phyloP scores from a whole-genome alignment of 2,888 invertebrate genomes.

The Julus scanicus region DNA sequence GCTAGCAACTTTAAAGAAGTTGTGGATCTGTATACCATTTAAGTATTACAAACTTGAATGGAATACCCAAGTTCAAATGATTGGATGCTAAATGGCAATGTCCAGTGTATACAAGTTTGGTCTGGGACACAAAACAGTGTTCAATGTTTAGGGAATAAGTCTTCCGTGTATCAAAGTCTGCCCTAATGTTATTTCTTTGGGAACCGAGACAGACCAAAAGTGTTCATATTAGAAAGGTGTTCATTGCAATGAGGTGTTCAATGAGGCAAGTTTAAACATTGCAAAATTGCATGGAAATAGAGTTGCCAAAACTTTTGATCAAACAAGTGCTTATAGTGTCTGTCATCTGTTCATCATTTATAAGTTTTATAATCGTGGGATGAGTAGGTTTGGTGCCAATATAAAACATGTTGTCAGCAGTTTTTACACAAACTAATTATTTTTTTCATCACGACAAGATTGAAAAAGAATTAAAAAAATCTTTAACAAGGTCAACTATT shows the following conservation, averaged over 20 bases:
- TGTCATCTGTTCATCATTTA: not conserved
- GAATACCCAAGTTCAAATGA: too few relatives aligned
- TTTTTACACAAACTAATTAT: not conserved
- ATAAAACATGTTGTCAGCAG: not conserved
- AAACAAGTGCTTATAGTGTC: not conserved
- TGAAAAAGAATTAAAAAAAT: not conserved
- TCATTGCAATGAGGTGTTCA: too few relatives aligned
- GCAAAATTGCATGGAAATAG: not conserved
- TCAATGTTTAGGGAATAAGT: too few relatives aligned
- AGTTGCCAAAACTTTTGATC: not conserved
- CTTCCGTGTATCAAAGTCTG: too few relatives aligned
- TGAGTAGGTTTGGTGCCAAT: not conserved
- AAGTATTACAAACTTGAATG: too few relatives aligned
- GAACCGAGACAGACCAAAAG: too few relatives aligned
- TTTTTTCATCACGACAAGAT: not conserved
- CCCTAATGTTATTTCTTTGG: too few relatives aligned
- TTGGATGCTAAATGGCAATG: not conserved
- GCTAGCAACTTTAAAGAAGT: too few relatives aligned
- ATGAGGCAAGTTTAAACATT: too few relatives aligned
- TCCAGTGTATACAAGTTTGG: not conserved
- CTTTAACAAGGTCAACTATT: not conserved
- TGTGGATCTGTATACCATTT: too few relatives aligned
- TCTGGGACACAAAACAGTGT: too few relatives aligned
- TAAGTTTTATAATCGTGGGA: not conserved
- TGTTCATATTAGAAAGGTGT: too few relatives aligned